A percentile compares a stretch with the other conserved stretches of the same genome.
Conservation (phyloP, 2,113 vertebrate species). For the Myotis davidii region DNA sequence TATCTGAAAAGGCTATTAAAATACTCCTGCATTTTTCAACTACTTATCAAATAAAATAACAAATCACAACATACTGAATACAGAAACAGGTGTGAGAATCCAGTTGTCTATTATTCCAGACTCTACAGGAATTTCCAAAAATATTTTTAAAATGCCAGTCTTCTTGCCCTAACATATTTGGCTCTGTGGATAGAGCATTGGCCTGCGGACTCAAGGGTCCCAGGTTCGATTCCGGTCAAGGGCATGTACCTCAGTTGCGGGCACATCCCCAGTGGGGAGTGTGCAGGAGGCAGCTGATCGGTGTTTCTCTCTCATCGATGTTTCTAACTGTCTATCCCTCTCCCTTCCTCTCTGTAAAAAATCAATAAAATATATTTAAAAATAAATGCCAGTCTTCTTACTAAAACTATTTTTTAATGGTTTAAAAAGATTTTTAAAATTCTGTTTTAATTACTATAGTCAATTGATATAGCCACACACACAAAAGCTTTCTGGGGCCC, state of each 20-base stretch:
- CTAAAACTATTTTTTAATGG: background rate
- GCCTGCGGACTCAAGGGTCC: no score
- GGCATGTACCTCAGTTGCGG: no score
- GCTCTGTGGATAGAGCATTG: no score
- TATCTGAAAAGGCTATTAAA: background rate
- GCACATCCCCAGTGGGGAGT: no score
- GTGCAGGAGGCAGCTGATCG: no score
- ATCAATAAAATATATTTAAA: no score
- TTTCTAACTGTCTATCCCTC: no score
- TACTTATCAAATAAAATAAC: constrained; percentile 23
- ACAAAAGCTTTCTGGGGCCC: background rate
- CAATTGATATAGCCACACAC: background rate
- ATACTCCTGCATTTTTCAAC: background rate
- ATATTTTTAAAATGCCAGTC: background rate
- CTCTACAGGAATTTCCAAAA: background rate
- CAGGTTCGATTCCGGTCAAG: no score
- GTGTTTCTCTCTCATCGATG: no score
- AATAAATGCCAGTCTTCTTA: background rate
- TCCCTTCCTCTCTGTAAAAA: no score
- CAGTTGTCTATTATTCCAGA: background rate
- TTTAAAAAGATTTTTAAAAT: background rate
- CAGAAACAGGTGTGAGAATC: background rate
- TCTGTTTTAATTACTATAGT: constrained; percentile 44
- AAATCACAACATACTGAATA: background rate
- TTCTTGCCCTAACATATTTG: background rate